A percentile compares a stretch with the other conserved stretches of the same genome.
Evolutionary conservation across 2,113 vertebrate species (phyloP).

Genomic region (Poeciliopsis occidentalis): DNA sequence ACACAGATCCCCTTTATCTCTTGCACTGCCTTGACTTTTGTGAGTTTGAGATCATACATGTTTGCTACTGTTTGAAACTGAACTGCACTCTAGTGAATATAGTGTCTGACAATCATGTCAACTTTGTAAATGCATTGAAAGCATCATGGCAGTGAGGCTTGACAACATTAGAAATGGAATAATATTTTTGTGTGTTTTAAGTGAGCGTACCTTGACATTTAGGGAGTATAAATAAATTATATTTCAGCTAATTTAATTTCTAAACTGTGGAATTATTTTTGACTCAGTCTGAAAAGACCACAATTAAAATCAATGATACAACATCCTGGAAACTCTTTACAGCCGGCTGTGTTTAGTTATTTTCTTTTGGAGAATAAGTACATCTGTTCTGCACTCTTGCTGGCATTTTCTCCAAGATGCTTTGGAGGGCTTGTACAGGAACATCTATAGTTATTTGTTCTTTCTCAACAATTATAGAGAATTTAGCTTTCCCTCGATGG

Average conservation of each 20-base stretch:
- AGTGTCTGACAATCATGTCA: no score
- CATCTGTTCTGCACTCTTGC: neutral
- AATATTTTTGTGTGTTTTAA: no score
- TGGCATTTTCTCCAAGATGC: neutral
- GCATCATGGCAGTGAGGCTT: no score
- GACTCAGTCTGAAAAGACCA: neutral
- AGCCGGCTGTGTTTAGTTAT: neutral
- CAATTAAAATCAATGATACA: neutral
- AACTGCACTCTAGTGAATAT: no score
- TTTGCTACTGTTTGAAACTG: neutral
- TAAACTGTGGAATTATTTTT: neutral
- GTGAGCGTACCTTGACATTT: no score
- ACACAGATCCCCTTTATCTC: no score
- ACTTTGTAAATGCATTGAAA: no score
- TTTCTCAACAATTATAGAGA: neutral
- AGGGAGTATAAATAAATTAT: no score
- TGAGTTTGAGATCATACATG: neutral
- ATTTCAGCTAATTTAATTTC: no score
- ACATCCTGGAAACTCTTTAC: neutral
- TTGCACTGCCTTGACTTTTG: no score
- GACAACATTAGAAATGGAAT: no score
- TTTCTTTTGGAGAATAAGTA: no score
- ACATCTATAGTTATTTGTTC: neutral
- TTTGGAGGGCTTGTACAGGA: neutral
- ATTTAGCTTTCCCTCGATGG: neutral